Percentiles rank a stretch among this genome's conserved stretches.
phyloP scores from a whole-genome alignment of 2,888 invertebrate genomes.

The Petrolisthes cinctipes region DNA sequence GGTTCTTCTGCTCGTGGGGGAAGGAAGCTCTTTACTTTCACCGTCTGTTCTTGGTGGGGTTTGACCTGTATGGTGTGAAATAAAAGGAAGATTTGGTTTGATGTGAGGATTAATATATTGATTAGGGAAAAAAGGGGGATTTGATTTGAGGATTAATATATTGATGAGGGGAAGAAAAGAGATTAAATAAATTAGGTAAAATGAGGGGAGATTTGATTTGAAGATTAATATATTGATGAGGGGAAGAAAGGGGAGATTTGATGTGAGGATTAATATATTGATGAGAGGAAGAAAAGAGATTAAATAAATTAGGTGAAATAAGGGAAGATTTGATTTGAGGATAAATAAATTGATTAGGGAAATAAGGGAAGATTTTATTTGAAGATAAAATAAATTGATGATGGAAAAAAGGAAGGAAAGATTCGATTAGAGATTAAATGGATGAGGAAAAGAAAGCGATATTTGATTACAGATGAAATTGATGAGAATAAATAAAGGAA shows the following conservation, averaged over 20 bases:
- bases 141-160: background rate
- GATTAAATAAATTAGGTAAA: background rate
- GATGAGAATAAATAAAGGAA: too few species aligned
- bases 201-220: background rate
- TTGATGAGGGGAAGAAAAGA: background rate
- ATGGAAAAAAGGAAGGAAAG: too few species aligned
- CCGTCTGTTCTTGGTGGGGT: constrained; percentile 71
- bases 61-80: constrained; percentile 69
- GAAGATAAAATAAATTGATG: too few species aligned
- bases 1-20: constrained; percentile 71
- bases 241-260: too few species aligned
- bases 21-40: constrained; percentile 73
- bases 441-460: background rate
- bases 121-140: background rate
- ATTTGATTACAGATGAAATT: too few species aligned
- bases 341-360: too few species aligned
- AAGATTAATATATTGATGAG: too few species aligned
- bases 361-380: background rate
- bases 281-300: background rate
- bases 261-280: background rate
- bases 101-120: background rate
- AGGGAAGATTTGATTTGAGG: background rate
- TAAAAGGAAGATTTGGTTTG: background rate
- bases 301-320: background rate
- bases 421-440: too few species aligned